Evolutionary conservation across 2,113 vertebrate genomes (phyloP).

Genomic region (Dendrocopos noguchii): DNA sequence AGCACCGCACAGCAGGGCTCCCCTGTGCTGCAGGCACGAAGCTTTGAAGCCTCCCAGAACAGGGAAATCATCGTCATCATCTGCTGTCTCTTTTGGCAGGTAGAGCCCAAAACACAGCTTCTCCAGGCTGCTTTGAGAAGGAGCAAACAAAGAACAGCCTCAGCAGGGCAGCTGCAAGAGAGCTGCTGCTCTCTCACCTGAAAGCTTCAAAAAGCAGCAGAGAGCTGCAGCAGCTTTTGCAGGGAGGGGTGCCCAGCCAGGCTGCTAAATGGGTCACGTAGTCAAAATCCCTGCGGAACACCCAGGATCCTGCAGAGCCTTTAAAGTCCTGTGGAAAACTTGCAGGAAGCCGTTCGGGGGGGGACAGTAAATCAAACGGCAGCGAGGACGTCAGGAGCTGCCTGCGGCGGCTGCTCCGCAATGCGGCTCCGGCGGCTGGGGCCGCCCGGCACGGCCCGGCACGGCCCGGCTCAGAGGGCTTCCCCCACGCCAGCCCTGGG

Average conservation of each 20-base stretch:
- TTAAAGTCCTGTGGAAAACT: background rate
- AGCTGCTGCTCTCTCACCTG: no score
- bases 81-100: background rate
- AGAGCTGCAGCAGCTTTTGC: background rate
- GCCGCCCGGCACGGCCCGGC: background rate
- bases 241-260: background rate
- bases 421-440: background rate
- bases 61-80: background rate
- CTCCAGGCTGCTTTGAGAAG: background rate
- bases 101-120: slow-evolving; percentile 6
- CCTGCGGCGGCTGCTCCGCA: background rate
- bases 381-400: background rate
- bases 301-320: background rate
- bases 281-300: background rate
- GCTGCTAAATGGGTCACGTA: slow-evolving; percentile 2
- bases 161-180: no score
- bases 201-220: background rate
- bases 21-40: background rate
- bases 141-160: background rate
- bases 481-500: background rate
- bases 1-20: background rate
- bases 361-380: background rate
- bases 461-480: rapidly evolving
- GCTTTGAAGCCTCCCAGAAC: background rate
- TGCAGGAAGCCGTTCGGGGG: background rate